phyloP scores from a whole-genome alignment of 2,888 invertebrate species.

The Seira ritae region DNA sequence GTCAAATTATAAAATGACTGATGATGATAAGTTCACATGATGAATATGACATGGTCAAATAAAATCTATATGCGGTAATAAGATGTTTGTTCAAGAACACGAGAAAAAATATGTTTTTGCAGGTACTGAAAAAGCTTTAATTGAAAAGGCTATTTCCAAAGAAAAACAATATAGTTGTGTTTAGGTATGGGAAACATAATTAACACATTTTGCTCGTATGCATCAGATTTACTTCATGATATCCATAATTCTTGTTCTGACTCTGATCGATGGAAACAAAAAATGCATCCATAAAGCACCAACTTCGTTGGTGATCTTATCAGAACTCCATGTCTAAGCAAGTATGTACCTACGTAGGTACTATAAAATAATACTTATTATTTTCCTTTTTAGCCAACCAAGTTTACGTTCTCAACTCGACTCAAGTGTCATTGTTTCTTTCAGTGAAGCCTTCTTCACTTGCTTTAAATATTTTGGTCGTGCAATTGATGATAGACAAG shows the following conservation, averaged over 20 bases:
- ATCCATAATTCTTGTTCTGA: not conserved
- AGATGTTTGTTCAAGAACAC: conserved; percentile 11
- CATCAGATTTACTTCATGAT: conserved; percentile 8
- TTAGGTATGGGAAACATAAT: not conserved
- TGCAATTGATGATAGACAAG: not conserved
- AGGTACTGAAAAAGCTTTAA: not conserved
- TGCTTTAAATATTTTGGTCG: not conserved
- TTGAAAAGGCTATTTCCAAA: conserved; percentile 2
- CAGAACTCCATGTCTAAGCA: not conserved
- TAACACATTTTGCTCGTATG: not conserved
- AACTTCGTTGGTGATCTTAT: not conserved
- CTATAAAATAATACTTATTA: not conserved
- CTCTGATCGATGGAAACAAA: too few species aligned
- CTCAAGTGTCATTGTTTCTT: conserved; percentile 9
- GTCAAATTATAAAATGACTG: conserved; percentile 16
- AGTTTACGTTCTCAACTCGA: not conserved
- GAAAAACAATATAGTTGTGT: not conserved
- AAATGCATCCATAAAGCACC: not conserved
- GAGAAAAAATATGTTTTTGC: not conserved
- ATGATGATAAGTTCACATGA: conserved; percentile 16
- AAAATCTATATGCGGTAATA: conserved; percentile 11
- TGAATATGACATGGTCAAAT: conserved; percentile 20
- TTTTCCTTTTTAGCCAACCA: not conserved
- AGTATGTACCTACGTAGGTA: not conserved
- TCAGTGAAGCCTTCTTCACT: not conserved